Evolutionary conservation across 1,140 invertebrate species (phyloP), one percentile per base, ranked within the genome.

Genomic region (Babylonia areolata): DNA sequence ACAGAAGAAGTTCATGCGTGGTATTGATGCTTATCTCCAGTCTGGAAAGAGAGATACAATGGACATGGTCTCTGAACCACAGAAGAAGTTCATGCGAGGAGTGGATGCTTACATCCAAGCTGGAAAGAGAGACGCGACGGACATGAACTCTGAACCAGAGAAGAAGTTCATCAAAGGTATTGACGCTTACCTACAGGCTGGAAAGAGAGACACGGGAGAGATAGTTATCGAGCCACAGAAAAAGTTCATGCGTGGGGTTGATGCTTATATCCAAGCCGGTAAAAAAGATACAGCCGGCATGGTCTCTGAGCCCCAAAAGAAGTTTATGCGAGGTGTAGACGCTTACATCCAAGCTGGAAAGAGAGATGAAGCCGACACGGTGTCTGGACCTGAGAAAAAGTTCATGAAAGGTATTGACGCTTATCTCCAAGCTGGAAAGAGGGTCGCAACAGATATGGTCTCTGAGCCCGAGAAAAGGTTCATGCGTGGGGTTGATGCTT

Each of bases 71-170:
- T 9, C 35, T 9, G 31, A 37, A 40, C 35, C 75, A 40, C 6
- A 77, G 23, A 77, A 79, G 23, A 79, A 79, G 28, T 42, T 40
- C 39, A 80, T 33, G 12, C 28, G 46, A 80, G 78, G 46, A 37
- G n/a, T 42, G 5, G 39, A 79, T 17, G 23, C 77, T 33, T 75
- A 79, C 40, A 28, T 79, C 40, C 3, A 42, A 20, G 40, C 77
- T 2, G 39, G 77, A 33, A 75, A 79, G 31, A 79, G 28, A 42
- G 40, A 46, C 77, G 39, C 23, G 20, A 5, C 3, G 39, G 37
- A 9, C 40, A 23, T 9, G 28, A 39, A 28, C 3, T 28, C 23
- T 28, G 28, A 9, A 71, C 69, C 69, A 71, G 69, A 71, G 33
- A 71, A 71, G 28, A 71, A 71, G 33, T 71, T 71, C 69, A 71